Percentiles rank a stretch among this genome's conserved stretches.
Conservation (phyloP, 2,113 vertebrate species). For the Limnothrissa miodon region DNA sequence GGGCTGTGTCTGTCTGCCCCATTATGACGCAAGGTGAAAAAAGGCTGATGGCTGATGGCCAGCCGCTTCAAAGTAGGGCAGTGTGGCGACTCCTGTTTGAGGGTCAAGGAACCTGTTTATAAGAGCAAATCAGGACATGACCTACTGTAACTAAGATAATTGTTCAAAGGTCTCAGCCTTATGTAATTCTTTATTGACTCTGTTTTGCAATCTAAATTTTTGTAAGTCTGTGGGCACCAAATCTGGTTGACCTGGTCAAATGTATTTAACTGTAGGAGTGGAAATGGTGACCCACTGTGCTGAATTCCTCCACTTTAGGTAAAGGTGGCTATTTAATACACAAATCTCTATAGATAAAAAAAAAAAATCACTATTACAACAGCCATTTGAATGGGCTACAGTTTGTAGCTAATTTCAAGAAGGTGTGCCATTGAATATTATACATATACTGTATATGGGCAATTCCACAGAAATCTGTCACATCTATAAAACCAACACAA, state of each 20-base stretch:
- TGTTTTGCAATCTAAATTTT: slow-evolving; percentile 35
- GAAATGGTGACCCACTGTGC: not conserved
- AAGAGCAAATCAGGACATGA: slow-evolving; percentile 41
- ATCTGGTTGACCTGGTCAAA: not conserved
- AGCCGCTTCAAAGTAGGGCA: slow-evolving; percentile 41
- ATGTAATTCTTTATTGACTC: slow-evolving; percentile 25
- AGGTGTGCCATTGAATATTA: no score
- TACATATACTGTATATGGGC: no score
- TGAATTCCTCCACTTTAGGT: not conserved
- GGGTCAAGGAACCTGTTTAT: not conserved
- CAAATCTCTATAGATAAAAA: no score
- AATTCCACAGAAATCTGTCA: not conserved
- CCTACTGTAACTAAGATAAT: slow-evolving; percentile 38
- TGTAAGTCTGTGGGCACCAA: not conserved
- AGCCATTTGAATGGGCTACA: no score
- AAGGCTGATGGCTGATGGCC: not conserved
- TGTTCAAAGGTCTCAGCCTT: slow-evolving; percentile 33
- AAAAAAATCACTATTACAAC: no score
- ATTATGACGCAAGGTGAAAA: not conserved
- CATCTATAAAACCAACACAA: no score
- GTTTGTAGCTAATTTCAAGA: no score
- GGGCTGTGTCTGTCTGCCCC: not conserved
- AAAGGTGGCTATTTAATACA: not conserved
- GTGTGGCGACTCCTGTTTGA: slow-evolving; percentile 32
- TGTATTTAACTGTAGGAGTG: not conserved